These are phyloP conservation scores for Leptura quadrifasciata DNA, from an alignment of 2,888 invertebrate species.

Conservation along the genomic window DNA sequence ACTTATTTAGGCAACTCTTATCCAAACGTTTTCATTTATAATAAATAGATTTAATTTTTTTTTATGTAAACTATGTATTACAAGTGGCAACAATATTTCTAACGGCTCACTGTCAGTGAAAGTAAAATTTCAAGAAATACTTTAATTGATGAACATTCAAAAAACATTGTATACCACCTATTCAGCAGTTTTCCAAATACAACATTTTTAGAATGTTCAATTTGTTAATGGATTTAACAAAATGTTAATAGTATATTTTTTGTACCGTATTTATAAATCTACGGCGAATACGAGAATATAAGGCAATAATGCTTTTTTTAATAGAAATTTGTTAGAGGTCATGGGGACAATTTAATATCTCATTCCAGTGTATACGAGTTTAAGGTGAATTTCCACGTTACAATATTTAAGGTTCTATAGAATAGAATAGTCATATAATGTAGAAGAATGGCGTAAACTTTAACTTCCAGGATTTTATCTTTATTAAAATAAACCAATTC, in stretches of 20 bases:
- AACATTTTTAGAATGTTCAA: constrained; percentile 4
- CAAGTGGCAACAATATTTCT: background rate
- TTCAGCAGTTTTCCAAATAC: background rate
- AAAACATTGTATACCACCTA: background rate
- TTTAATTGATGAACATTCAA: background rate
- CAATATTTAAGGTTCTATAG: too few relatives aligned
- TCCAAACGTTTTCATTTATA: too few relatives aligned
- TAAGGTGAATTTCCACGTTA: too few relatives aligned
- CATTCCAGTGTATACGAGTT: too few relatives aligned
- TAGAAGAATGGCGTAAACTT: too few relatives aligned
- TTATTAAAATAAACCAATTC: too few relatives aligned
- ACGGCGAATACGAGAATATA: background rate
- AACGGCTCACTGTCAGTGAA: background rate
- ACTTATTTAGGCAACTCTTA: too few relatives aligned
- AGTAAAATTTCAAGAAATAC: background rate
- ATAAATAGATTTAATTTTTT: too few relatives aligned
- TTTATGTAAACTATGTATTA: too few relatives aligned
- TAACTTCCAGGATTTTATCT: too few relatives aligned
- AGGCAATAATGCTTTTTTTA: constrained; percentile 1
- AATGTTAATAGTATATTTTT: background rate
- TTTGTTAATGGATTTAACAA: background rate
- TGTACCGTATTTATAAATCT: background rate
- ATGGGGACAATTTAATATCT: background rate
- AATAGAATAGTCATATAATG: too few relatives aligned
- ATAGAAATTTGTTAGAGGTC: background rate